Evolutionary conservation across 1,140 invertebrate genomes (phyloP), one percentile per base, ranked within the genome.

Genomic region (Drosophila lacertosa): DNA sequence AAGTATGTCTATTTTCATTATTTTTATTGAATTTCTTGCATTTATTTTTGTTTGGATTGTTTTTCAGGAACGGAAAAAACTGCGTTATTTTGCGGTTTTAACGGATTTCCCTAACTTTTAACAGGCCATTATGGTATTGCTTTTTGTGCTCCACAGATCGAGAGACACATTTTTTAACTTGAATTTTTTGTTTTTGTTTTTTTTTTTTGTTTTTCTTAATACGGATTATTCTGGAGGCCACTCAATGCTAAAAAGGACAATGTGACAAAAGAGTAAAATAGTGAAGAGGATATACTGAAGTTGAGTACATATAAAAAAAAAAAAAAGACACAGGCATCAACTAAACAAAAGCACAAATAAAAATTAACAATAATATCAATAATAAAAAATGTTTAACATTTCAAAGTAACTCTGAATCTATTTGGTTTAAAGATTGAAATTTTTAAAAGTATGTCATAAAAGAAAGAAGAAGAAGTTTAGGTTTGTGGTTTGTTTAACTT

Each of bases 81-180:
- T 58, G 53, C 54, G 22, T 58, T 66, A 58, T 37, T 48, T 58
- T 55, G 63, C 63, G 35, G 53, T 66, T 66, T 44, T 58, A 58
- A 55, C 29, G 63, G 54, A 66, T 68, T 67, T 59, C 45, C 39
- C 62, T 71, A 71, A 58, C 47, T 64, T 66, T 69, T 69, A 69
- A 69, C 66, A 71, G 68, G 68, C 68, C 68, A 71, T 71, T 45
- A 71, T 66, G 68, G 68, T 71, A 71, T 66, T 71, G 68, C 68
- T 71, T 71, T 66, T 33, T 71, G 62, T 71, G 62, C 57, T 59
- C 65, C 35, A 33, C 62, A 64, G 35, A 22, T 35, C 13, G 20
- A 15, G 53, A 65, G 60, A 58, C 60, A 70, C 51, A 32, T 50
- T 32, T 33, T 15, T 63, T 24, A 54, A n/a, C 18, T 16, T 22